Evolutionary conservation across 2,888 invertebrate genomes (phyloP).

Genomic region (Leptura quadrifasciata): DNA sequence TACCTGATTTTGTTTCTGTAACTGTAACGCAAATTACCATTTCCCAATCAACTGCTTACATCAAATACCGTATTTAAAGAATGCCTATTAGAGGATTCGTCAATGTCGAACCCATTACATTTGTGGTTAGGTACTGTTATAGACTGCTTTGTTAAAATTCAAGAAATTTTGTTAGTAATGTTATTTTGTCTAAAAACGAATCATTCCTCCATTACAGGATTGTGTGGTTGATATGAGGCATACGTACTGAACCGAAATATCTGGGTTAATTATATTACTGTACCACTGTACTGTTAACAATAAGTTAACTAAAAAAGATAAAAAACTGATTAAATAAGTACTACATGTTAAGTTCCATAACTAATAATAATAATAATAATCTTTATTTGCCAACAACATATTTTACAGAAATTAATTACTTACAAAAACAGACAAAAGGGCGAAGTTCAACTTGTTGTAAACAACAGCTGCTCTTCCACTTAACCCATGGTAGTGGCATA

Average conservation of each 20-base stretch:
- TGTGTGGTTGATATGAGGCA: background rate
- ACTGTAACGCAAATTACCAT: background rate
- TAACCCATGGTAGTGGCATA: no score
- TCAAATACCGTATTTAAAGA: background rate
- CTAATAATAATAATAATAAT: no score
- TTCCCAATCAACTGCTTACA: background rate
- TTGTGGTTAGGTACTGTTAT: background rate
- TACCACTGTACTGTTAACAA: no score
- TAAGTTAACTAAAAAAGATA: no score
- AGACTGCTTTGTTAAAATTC: background rate
- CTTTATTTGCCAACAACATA: no score
- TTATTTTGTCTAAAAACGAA: background rate
- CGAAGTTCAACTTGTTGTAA: no score
- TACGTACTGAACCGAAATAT: background rate
- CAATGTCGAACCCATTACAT: background rate
- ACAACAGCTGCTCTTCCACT: no score
- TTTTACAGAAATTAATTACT: no score
- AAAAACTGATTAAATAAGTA: no score
- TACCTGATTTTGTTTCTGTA: background rate
- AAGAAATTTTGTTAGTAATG: background rate
- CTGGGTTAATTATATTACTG: background rate
- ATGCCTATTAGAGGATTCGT: background rate
- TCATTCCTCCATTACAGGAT: no score
- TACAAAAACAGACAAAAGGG: no score
- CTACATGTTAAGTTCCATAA: no score